These are phyloP conservation scores for Oligia latruncula DNA, from an alignment of 2,888 invertebrate species.

Conservation along the genomic window DNA sequence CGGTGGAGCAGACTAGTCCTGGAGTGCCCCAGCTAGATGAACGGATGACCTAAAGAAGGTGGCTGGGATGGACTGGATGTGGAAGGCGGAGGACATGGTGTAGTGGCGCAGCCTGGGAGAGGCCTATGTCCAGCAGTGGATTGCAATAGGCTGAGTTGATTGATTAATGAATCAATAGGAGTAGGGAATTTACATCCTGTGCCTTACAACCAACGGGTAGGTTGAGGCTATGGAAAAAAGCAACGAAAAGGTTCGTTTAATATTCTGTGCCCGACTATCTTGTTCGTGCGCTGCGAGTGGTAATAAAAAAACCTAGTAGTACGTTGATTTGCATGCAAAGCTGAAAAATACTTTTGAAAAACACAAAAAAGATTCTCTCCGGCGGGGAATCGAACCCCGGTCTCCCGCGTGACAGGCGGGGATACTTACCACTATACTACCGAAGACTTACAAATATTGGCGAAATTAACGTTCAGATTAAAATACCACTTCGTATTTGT, in stretches of 20 bases:
- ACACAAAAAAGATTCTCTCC: conserved; percentile 62
- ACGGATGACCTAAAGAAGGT: no score
- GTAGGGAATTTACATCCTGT: no score
- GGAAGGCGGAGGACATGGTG: no score
- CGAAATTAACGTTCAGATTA: conserved; percentile 2
- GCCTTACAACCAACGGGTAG: no score
- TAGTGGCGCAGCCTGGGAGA: no score
- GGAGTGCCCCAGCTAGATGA: no score
- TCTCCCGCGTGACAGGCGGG: conserved; percentile 91
- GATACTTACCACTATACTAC: conserved; percentile 91
- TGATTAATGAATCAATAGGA: no score
- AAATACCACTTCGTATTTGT: not conserved
- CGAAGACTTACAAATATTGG: conserved; percentile 14
- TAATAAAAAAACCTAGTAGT: not conserved
- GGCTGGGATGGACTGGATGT: no score
- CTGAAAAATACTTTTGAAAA: not conserved
- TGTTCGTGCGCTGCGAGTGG: not conserved
- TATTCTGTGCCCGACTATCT: not conserved
- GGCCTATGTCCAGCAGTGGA: no score
- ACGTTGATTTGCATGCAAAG: not conserved
- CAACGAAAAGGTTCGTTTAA: not conserved
- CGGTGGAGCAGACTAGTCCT: no score
- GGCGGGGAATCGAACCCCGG: conserved; percentile 72
- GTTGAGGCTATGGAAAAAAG: no score
- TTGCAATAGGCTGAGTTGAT: no score